Base-by-base conservation (phyloP, 1,140 invertebrate species). In the Musca vetustissima region DNA sequence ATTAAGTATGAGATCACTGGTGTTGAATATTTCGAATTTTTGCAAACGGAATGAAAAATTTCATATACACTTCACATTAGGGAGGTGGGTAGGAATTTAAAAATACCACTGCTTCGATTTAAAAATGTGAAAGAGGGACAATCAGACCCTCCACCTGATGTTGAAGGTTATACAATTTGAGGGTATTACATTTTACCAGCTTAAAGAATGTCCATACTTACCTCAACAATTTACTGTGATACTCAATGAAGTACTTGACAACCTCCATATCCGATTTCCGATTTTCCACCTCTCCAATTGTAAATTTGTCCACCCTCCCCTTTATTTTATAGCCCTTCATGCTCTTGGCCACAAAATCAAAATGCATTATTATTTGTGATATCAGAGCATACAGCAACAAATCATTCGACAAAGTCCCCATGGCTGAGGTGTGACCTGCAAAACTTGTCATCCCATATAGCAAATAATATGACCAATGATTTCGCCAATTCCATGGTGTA, bases 301-400 rank as follows among this genome's bases (percentile, higher is more conserved):
- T n/a, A n/a, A n/a, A 11, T 15, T 47, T 55, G 8, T 24, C 21
- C 7, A 24, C 11, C 1, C 57, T 11, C 36, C 13, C 24, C 22
- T 55, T 64, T 19, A 15, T 9, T 13, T 55, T 17, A 55, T 73
- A 66, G 0, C 8, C 2, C 15, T 73, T 70, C n/a, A 79, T 57
- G 4, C 17, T 59, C 2, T 50, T 66, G 4, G 73, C 36, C 22
- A 79, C 14, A 32, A 73, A 66, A 50, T 79, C 74, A 7, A 73
- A 79, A 48, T 79, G 78, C 78, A 79, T 79, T 1, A 76, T 72
- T n/a, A 79, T 59, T 25, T 75, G 71, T 0, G 74, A 75, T 36
- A 71, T 71, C 17, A 75, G 61, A 14, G 72, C 73, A 21, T 71
- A 74, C 15, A 79, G 73, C 47, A 79, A 1, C 0, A 79, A 65